Percentiles rank a stretch among this genome's conserved stretches.
Evolutionary conservation across 2,888 invertebrate genomes (phyloP).

Genomic region (Octodonta nipae): DNA sequence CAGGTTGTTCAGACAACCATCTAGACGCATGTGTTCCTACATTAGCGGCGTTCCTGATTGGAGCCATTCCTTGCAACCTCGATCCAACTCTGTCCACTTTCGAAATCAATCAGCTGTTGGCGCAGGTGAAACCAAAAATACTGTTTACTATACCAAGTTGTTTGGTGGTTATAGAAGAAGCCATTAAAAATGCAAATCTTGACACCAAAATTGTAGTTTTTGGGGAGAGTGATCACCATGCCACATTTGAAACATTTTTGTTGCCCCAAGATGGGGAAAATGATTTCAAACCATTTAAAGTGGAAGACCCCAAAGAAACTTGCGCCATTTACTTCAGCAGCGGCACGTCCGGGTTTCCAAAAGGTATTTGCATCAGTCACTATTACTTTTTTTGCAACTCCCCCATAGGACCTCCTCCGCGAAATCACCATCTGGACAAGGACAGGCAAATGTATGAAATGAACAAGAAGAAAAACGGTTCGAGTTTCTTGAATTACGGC

Average conservation of each 20-base stretch:
- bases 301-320: conserved; percentile 14
- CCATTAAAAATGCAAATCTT: conserved; percentile 12
- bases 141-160: conserved; percentile 21
- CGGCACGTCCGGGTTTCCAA: conserved; percentile 29
- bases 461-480: conserved; percentile 5
- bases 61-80: conserved; percentile 24
- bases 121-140: conserved; percentile 21
- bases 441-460: conserved; percentile 9
- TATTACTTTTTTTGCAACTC: conserved; percentile 11
- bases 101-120: conserved; percentile 21
- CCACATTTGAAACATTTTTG: conserved; percentile 16
- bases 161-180: conserved; percentile 15
- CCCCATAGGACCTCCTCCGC: conserved; percentile 7
- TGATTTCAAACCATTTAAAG: conserved; percentile 17
- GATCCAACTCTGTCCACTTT: conserved; percentile 18
- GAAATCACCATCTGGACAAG: conserved; percentile 9
- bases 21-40: conserved; percentile 35
- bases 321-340: conserved; percentile 24
- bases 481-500: conserved; percentile 9
- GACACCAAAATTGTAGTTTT: conserved; percentile 21
- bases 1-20: conserved; percentile 37
- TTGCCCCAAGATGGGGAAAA: conserved; percentile 14
- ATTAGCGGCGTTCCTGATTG: conserved; percentile 37
- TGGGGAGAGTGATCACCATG: conserved; percentile 14
- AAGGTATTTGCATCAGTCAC: conserved; percentile 25